These are phyloP conservation scores for Oenanthe oenanthe DNA, from an alignment of 2,113 vertebrate genomes.

Conservation along the genomic window DNA sequence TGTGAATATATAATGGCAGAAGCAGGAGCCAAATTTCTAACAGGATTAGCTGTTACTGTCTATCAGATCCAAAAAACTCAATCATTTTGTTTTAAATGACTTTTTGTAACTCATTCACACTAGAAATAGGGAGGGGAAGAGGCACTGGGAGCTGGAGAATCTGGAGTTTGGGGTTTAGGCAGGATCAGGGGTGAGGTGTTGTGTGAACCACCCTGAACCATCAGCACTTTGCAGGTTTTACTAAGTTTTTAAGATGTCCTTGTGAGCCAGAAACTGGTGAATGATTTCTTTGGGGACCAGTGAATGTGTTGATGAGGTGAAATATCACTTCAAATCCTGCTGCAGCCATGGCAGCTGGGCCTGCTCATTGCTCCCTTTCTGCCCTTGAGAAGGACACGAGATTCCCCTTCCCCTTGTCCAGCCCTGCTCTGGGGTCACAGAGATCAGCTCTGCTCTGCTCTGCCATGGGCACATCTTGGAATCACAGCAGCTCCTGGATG, in stretches of 20 bases:
- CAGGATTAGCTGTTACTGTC: slow-evolving; percentile 53
- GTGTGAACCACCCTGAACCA: neutral
- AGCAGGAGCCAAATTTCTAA: slow-evolving; percentile 53
- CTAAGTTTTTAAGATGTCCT: neutral
- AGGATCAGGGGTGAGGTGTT: neutral
- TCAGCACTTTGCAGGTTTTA: neutral
- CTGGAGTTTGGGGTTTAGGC: neutral
- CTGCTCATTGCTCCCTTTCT: neutral
- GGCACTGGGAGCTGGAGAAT: neutral
- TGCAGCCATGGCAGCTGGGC: neutral
- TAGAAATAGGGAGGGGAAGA: neutral
- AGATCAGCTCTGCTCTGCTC: neutral
- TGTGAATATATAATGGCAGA: slow-evolving; percentile 46
- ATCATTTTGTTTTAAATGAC: slow-evolving; percentile 50
- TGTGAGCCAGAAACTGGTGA: neutral
- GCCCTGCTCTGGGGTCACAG: neutral
- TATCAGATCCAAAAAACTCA: slow-evolving; percentile 35
- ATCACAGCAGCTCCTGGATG: neutral
- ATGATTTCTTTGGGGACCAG: neutral
- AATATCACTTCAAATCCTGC: neutral
- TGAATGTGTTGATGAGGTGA: neutral
- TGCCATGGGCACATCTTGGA: neutral
- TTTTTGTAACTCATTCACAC: slow-evolving; percentile 34
- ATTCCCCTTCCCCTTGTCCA: neutral
- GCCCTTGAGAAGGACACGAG: neutral